Conservation (phyloP, 2,797 vertebrate species). For the Helicolenus hilgendorfi region DNA sequence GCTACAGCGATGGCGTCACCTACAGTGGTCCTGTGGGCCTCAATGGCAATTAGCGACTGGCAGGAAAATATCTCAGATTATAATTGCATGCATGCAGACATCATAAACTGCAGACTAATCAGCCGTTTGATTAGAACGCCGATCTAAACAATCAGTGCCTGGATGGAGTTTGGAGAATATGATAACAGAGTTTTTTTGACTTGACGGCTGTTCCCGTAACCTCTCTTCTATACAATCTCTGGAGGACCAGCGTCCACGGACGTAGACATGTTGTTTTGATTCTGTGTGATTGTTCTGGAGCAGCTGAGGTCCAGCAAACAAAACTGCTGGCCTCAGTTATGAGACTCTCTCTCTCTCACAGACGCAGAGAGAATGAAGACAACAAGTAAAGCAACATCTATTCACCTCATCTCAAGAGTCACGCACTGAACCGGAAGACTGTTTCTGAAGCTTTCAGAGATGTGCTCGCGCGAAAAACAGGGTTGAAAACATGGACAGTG, state of each 20-base stretch:
- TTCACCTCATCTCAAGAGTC: neutral
- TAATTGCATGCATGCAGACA: conserved; percentile 36
- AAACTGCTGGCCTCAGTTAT: neutral
- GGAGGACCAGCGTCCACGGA: neutral
- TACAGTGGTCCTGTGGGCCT: conserved; percentile 10
- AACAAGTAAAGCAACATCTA: conserved; percentile 14
- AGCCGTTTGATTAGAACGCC: conserved; percentile 1
- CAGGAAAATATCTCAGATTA: conserved; percentile 32
- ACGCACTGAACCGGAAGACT: neutral
- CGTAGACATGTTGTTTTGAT: neutral
- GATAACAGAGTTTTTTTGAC: neutral
- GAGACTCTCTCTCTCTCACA: neutral
- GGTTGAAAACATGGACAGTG: neutral
- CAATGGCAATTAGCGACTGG: conserved; percentile 23
- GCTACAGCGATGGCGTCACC: neutral
- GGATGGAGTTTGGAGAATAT: neutral
- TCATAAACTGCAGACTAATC: conserved; percentile 14
- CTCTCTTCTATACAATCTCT: neutral
- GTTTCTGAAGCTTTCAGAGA: neutral
- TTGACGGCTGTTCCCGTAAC: neutral
- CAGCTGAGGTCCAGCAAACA: conserved; percentile 8
- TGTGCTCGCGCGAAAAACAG: neutral
- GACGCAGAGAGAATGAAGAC: neutral
- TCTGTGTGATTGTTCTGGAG: conserved; percentile 5
- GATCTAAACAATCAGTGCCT: neutral